Base-by-base conservation (phyloP, 2,888 invertebrate species). In the Beris morrisii region DNA sequence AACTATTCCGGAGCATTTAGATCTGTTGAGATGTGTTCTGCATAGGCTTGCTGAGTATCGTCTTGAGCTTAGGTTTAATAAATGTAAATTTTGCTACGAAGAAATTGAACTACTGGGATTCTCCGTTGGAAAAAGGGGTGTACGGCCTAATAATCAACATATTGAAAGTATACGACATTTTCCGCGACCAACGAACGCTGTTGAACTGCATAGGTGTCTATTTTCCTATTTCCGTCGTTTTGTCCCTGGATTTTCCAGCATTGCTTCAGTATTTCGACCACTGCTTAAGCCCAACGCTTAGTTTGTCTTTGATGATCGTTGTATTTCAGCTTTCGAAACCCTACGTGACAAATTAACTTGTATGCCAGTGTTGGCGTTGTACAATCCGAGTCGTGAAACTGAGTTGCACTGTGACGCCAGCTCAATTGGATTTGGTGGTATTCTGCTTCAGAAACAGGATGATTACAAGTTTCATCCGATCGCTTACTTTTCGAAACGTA, bases 391-490 rank as follows among this genome's bases (percentile, higher is more conserved):
- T 13, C 6, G 52, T 9, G 73, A 73, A 63, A 76, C 74, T 1
- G 73, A 76, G 64, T 56, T 76, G 48, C 75, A 76, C 61, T 73
- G 71, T 13, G 76, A 75, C 70, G 75, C 74, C 0, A 73, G 73
- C 67, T 31, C 69, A 0, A 2, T n/a, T 4, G 74, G 74, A 3
- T 74, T 69, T 68, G 75, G 74, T 13, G 69, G 73, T 5, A 69
- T 75, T 1, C 52, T 75, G 6, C 7, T 75, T 11, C 73, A 74
- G 59, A 43, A 45, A 32, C 57, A 69, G 44, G 15, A 30, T 4
- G 71, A 73, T 61, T 66, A 59, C 9, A 70, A 71, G 57, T 71
- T 74, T 28, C 72, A 74, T 57, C 75, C 76, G 4, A 67, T 75
- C 15, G 71, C 70, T 44, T 75, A 71, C 67, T 74, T 73, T 58